Conservation (phyloP, 2,113 vertebrate species). For the Lates calcarifer region DNA sequence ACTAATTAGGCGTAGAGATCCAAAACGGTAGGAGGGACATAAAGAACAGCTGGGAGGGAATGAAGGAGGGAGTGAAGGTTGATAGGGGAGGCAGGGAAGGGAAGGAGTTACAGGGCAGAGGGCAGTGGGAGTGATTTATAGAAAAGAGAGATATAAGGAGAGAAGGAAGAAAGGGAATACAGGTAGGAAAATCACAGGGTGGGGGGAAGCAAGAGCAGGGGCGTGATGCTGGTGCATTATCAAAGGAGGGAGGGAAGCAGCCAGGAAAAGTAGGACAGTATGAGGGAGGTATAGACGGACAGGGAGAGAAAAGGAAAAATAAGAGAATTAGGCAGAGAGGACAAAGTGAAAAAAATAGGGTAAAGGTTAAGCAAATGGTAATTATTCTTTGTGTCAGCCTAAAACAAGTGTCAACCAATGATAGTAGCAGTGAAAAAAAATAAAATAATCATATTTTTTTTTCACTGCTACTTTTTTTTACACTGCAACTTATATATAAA, state of each 20-base stretch:
- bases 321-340: not conserved
- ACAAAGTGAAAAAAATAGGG: not conserved
- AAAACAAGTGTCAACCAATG: conserved; percentile 1
- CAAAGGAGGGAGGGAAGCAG: conserved; percentile 5
- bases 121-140: conserved; percentile 5
- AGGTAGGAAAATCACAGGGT: not conserved
- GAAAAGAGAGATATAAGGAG: not conserved
- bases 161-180: not conserved
- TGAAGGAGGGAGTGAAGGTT: conserved; percentile 31
- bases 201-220: not conserved
- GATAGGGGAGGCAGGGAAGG: not conserved
- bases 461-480: too few relatives aligned
- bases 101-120: not conserved
- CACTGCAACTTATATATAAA: too few relatives aligned
- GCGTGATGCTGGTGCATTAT: not conserved
- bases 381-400: not conserved
- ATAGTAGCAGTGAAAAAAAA: not conserved
- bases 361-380: not conserved
- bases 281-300: not conserved
- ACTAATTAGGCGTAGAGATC: conserved; percentile 67
- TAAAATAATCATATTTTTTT: too few relatives aligned
- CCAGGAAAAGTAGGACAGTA: conserved; percentile 48
- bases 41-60: conserved; percentile 57
- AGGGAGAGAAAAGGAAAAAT: not conserved
- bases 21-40: conserved; percentile 61